Base-by-base conservation (phyloP, 1,140 invertebrate species). In the Stenopsyche tienmushanensis region DNA sequence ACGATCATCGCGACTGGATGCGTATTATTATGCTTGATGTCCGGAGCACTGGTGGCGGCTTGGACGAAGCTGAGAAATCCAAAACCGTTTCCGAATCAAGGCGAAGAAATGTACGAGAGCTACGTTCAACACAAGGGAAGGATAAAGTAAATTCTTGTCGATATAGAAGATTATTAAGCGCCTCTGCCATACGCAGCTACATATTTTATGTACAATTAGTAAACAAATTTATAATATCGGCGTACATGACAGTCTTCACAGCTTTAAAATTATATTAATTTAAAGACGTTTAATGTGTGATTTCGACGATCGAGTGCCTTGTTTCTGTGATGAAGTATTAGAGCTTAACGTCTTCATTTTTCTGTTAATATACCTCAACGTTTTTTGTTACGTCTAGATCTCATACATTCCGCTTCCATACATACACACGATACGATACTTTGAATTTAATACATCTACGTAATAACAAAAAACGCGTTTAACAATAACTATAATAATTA, bases 81-180 rank as follows among this genome's bases (percentile, higher is more conserved):
- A 5, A 75, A 78, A 8, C 74, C 75, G n/a, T 75, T 75, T 50
- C 79, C 84, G 52, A 78, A 81, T 0, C 72, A 78, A 26, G 80
- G 83, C 21, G 79, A 84, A 70, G 72, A 82, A 3, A 73, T 80
- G 23, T 82, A 76, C 49, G 81, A 83, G 47, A 85, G 85, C 26
- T 89, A 89, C 72, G 86, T 90, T 74, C 88, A 86, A 18, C 88
- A 89, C 70, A 88, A 88, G 71, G 86, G 87, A 63, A 80, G 86
- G 65, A 88, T 89, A 69, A 89, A 89, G 73, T 89, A 83, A 67
- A 29, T 7, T 50, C 1, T 13, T 7, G 8, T 23, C 1, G 34
- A 42, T 42, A n/a, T 39, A 42, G 39, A 42, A 1, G 17, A 57
- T 8, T 42, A 9, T 3, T 24, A 57, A 57, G n/a, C 41, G 42